Evolutionary conservation across 2,888 invertebrate species (phyloP).

Genomic region (Theristus sp.): DNA sequence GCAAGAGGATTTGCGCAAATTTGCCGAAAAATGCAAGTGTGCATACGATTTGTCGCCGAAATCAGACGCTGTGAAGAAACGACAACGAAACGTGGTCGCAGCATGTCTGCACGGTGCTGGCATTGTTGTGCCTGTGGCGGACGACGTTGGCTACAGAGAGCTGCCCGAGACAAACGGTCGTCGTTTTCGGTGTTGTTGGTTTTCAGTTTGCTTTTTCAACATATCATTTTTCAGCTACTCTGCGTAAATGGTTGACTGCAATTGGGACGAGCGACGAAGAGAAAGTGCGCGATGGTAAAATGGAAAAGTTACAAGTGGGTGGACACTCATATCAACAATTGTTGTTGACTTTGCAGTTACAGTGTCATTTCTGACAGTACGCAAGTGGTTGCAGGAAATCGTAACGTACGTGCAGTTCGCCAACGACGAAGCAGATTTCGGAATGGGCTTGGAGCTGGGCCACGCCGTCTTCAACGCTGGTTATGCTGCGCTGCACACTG

Average conservation of each 20-base stretch:
- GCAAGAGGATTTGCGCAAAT: no score
- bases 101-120: slow-evolving; percentile 53
- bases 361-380: no score
- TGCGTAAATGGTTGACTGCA: slow-evolving; percentile 49
- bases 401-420: slow-evolving; percentile 69
- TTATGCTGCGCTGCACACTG: not conserved
- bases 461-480: slow-evolving; percentile 56
- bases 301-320: slow-evolving; percentile 9
- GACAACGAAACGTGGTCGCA: slow-evolving; percentile 11
- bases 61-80: not conserved
- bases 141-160: slow-evolving; percentile 58
- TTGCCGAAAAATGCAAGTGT: no score
- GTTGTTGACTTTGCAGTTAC: no score
- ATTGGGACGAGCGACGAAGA: slow-evolving; percentile 42
- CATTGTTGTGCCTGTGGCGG: slow-evolving; percentile 60
- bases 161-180: slow-evolving; percentile 43
- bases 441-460: slow-evolving; percentile 65
- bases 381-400: slow-evolving; percentile 51
- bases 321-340: no score
- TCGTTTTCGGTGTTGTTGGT: not conserved
- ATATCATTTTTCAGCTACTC: slow-evolving; percentile 36
- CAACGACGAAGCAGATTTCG: slow-evolving; percentile 83
- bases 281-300: slow-evolving; percentile 7
- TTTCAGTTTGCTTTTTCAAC: not conserved
- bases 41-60: not conserved